Conservation (phyloP, 2,113 vertebrate species). For the Callospermophilus lateralis region DNA sequence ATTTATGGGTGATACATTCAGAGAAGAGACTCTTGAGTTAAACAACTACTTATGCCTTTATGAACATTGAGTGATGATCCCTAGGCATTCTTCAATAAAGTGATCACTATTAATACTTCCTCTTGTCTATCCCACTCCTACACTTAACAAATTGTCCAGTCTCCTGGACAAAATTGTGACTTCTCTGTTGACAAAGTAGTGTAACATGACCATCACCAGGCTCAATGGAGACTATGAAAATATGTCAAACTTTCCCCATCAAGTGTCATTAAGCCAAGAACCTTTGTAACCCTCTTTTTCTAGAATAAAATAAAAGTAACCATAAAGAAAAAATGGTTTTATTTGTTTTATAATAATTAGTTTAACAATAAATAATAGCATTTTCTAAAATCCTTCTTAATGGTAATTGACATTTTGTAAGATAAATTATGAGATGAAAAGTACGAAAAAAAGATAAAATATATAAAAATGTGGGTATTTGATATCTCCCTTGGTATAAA, state of each 20-base stretch:
- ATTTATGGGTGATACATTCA: background rate
- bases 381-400: background rate
- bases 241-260: background rate
- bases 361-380: background rate
- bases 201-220: background rate
- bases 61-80: background rate
- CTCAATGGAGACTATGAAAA: background rate
- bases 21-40: background rate
- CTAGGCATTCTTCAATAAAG: background rate
- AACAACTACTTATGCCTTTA: background rate
- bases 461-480: background rate
- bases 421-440: background rate
- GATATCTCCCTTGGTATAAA: background rate
- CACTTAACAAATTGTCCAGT: background rate
- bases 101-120: background rate
- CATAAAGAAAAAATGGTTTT: background rate
- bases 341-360: background rate
- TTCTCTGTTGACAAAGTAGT: background rate
- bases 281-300: background rate
- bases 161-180: background rate
- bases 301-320: background rate
- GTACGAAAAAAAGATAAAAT: background rate
- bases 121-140: background rate
- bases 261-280: background rate
- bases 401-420: background rate